Evolutionary conservation across 2,888 invertebrate species (phyloP).

Genomic region (Metalampra italica): DNA sequence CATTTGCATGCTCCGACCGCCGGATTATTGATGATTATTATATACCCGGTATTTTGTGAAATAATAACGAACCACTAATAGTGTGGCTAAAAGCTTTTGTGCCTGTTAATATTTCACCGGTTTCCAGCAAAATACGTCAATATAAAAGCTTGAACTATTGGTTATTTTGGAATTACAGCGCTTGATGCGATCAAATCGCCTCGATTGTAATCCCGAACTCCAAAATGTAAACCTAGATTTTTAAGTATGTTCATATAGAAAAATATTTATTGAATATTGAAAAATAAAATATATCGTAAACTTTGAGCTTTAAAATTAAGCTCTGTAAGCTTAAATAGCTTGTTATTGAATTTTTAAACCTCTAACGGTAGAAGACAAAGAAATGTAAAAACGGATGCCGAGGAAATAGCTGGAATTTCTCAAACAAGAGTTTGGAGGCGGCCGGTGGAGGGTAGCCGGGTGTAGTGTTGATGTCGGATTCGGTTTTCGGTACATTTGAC

Average conservation of each 20-base stretch:
- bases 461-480: not conserved
- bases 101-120: not conserved
- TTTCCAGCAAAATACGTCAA: not conserved
- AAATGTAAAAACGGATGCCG: slow-evolving; percentile 39
- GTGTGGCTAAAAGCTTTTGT: not conserved
- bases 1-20: slow-evolving; percentile 16
- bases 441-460: slow-evolving; percentile 25
- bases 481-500: too few relatives aligned
- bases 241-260: too few relatives aligned
- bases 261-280: too few relatives aligned
- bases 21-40: not conserved
- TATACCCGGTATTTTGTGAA: not conserved
- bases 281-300: too few relatives aligned
- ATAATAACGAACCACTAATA: not conserved
- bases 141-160: not conserved
- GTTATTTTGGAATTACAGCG: too few relatives aligned
- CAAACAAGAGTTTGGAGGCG: slow-evolving; percentile 41
- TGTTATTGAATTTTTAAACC: slow-evolving; percentile 8
- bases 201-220: too few relatives aligned
- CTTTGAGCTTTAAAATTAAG: not conserved
- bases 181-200: too few relatives aligned
- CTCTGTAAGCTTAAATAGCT: not conserved
- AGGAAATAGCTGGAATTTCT: slow-evolving; percentile 47
- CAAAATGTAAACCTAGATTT: too few relatives aligned
- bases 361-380: slow-evolving; percentile 18